phyloP scores from a whole-genome alignment of 2,797 vertebrate species.

The Micrastur ruficollis region DNA sequence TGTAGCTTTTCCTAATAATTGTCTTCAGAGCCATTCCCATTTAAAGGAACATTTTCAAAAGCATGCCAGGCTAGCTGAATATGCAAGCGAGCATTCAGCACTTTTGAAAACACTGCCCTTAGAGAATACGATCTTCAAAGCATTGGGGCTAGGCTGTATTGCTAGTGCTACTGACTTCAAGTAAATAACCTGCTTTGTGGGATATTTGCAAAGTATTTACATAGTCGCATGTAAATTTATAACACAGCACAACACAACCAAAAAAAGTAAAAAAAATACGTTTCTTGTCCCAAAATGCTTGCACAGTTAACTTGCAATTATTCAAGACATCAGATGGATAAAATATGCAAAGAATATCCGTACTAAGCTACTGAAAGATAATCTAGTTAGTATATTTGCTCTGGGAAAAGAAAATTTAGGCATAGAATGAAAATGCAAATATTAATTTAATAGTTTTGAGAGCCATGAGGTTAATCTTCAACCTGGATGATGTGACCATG shows the following conservation, averaged over 20 bases:
- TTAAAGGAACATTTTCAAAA: not conserved
- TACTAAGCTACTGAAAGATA: not conserved
- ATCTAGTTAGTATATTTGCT: not conserved
- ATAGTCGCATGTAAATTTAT: not conserved
- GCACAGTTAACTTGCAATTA: not conserved
- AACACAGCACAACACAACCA: not conserved
- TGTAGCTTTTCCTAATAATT: not conserved
- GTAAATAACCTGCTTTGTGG: not conserved
- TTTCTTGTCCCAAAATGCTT: not conserved
- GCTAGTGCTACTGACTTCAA: not conserved
- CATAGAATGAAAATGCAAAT: conserved; percentile 31
- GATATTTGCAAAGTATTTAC: not conserved
- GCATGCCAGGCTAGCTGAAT: not conserved
- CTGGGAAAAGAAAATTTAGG: not conserved
- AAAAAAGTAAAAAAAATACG: not conserved
- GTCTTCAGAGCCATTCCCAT: not conserved
- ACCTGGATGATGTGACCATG: not conserved
- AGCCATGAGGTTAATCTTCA: conserved; percentile 39
- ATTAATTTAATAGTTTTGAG: conserved; percentile 34
- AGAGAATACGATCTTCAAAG: not conserved
- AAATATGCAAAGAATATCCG: not conserved
- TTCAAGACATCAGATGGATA: not conserved
- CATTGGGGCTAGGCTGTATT: not conserved
- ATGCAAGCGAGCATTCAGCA: accelerated
- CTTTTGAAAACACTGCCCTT: not conserved